Evolutionary conservation across 2,113 vertebrate genomes (phyloP).

Genomic region (Illadopsis cleaveri): DNA sequence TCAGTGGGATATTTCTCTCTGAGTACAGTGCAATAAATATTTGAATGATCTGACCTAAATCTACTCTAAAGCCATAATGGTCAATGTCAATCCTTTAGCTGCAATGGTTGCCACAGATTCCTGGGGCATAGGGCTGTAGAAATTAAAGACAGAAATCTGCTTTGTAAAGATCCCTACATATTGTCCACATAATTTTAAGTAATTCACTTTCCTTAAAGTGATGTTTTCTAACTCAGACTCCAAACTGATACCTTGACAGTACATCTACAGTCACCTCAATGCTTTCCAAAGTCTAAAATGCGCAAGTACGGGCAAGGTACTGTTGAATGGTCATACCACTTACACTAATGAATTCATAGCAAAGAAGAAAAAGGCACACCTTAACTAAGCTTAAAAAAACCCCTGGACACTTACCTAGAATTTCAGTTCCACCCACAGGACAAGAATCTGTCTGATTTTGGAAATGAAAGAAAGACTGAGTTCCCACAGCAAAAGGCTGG

Average conservation of each 20-base stretch:
- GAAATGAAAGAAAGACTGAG: constrained; percentile 24
- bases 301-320: background rate
- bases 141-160: background rate
- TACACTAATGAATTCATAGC: background rate
- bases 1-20: background rate
- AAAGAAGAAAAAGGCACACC: background rate
- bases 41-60: background rate
- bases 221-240: background rate
- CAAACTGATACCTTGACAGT: background rate
- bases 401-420: constrained; percentile 64
- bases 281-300: background rate
- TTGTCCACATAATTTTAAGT: background rate
- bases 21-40: background rate
- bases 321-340: background rate
- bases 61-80: background rate
- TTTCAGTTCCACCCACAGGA: background rate
- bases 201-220: background rate
- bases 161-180: background rate
- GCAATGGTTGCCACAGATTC: background rate
- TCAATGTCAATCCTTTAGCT: background rate
- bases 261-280: background rate
- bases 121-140: background rate
- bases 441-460: background rate
- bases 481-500: constrained; percentile 39
- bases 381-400: background rate